Conservation (phyloP, 2,888 invertebrate genomes). For the Andrena praecox region DNA sequence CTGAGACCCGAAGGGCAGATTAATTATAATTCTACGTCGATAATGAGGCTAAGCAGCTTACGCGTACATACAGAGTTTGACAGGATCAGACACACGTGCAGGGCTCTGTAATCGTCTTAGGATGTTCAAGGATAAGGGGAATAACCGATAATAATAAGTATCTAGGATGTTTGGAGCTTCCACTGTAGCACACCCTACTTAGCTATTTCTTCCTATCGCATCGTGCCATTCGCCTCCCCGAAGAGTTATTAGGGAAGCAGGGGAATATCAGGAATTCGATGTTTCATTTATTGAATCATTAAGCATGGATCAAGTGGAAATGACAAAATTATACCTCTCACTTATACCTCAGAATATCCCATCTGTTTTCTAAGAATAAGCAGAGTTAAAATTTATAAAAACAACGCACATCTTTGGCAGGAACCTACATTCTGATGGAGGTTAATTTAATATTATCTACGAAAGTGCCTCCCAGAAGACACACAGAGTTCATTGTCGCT, state of each 20-base stretch:
- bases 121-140: conserved; percentile 65
- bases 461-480: not conserved
- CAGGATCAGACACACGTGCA: conserved; percentile 68
- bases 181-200: not conserved
- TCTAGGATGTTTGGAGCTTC: conserved; percentile 28
- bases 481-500: not conserved
- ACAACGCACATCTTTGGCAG: no score
- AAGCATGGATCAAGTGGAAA: no score
- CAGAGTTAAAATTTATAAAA: no score
- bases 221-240: no score
- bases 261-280: no score
- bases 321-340: no score
- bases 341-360: no score
- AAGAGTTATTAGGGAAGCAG: no score
- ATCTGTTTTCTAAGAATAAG: no score
- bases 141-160: conserved; percentile 59
- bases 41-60: conserved; percentile 82
- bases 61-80: conserved; percentile 68
- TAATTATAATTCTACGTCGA: conserved; percentile 80
- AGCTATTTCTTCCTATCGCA: not conserved
- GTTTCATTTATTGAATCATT: no score
- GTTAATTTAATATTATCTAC: not conserved
- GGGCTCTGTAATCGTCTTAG: conserved; percentile 72
- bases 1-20: conserved; percentile 56
- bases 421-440: no score